These are phyloP conservation scores for Halisarca cf. caerulea DNA, from an alignment of 37 sponge, comb jelly and placozoan species.

Conservation along the genomic window DNA sequence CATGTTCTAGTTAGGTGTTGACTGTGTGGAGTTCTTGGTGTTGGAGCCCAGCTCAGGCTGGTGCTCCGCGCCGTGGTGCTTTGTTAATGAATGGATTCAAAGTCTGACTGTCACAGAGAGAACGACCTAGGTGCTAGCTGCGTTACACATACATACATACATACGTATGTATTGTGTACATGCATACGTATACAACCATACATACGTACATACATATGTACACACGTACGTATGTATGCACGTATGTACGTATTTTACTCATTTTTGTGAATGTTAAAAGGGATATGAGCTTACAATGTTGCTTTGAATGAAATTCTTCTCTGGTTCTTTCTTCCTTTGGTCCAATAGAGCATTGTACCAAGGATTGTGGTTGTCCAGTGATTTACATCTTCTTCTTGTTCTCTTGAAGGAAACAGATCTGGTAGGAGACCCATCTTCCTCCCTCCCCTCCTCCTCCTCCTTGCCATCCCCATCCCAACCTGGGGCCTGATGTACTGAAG, in stretches of 20 bases:
- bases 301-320: conserved; percentile 42
- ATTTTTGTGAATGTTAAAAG: no score
- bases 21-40: no score
- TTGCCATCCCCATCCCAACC: no score
- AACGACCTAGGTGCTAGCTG: no score
- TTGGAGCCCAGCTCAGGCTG: no score
- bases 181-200: not conserved
- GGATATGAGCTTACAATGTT: conserved; percentile 68
- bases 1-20: no score
- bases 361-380: conserved; percentile 74
- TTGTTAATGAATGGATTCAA: no score
- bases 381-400: conserved; percentile 38
- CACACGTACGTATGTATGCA: conserved; percentile 7
- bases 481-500: no score
- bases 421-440: not conserved
- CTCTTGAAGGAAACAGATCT: not conserved
- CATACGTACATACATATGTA: not conserved
- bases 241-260: not conserved
- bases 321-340: not conserved
- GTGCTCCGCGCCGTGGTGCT: no score
- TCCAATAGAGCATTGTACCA: conserved; percentile 39
- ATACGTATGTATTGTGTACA: not conserved
- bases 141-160: not conserved
- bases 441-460: no score
- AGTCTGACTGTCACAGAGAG: no score